A percentile compares a stretch with the other conserved stretches of the same genome.
These are phyloP conservation scores for Coregonus suidteri DNA, from an alignment of 2,797 vertebrate species.

Conservation along the genomic window DNA sequence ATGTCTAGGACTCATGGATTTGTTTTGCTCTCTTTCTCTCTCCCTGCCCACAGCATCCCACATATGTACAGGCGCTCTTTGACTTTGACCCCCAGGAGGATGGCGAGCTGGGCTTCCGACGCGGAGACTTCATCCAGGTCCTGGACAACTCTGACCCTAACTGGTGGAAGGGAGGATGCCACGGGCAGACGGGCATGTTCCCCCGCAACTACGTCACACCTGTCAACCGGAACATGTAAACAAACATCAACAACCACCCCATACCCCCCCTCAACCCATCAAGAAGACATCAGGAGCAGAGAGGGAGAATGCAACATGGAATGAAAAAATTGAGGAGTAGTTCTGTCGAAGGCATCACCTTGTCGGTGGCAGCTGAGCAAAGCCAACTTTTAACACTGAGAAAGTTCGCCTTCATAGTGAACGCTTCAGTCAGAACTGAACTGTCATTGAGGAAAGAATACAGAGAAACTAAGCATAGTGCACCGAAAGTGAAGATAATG, in stretches of 20 bases:
- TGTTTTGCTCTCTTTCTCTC: not conserved
- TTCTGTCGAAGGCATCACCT: conserved; percentile 51
- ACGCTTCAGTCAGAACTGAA: conserved; percentile 57
- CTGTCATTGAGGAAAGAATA: conserved; percentile 58
- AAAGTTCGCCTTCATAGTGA: conserved; percentile 59
- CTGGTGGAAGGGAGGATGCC: conserved; percentile 98
- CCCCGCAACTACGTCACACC: conserved; percentile 98
- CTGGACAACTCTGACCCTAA: conserved; percentile 97
- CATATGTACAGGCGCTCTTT: conserved; percentile 96
- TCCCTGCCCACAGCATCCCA: conserved; percentile 83
- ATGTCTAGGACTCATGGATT: not conserved
- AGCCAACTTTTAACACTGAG: conserved; percentile 62
- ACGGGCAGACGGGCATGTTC: conserved; percentile 97
- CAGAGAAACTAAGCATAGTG: conserved; percentile 68
- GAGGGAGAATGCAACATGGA: conserved; percentile 57
- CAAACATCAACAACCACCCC: conserved; percentile 68
- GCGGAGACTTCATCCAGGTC: conserved; percentile 97
- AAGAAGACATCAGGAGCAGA: conserved; percentile 60
- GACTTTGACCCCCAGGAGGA: conserved; percentile 99
- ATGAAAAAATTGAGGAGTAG: conserved; percentile 46
- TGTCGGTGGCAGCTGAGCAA: conserved; percentile 58
- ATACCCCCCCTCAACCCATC: conserved; percentile 40
- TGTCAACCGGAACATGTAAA: conserved; percentile 96
- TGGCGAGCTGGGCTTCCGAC: conserved; percentile 94
- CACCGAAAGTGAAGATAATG: conserved; percentile 71